phyloP scores from a whole-genome alignment of 2,797 vertebrate species.

The Pseudochromis fuscus region DNA sequence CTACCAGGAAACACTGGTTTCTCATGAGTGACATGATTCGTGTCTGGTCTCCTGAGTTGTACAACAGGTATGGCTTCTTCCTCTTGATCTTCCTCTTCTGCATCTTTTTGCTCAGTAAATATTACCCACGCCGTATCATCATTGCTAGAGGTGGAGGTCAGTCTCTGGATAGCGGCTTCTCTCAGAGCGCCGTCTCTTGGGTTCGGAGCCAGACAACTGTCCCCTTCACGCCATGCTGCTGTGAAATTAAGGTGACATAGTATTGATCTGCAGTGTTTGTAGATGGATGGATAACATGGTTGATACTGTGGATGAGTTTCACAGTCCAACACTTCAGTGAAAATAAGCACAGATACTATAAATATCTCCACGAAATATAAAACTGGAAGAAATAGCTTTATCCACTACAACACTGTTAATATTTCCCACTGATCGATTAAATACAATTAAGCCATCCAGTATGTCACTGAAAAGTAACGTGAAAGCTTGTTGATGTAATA shows the following conservation, averaged over 20 bases:
- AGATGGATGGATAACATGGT: not conserved
- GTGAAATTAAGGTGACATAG: not conserved
- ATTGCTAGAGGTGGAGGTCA: constrained; percentile 75
- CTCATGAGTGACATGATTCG: constrained; percentile 76
- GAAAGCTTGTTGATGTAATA: not conserved
- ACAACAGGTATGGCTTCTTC: constrained; percentile 80
- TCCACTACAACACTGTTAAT: not conserved
- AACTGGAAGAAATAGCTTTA: not conserved
- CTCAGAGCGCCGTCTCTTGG: constrained; percentile 77
- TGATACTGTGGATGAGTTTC: not conserved
- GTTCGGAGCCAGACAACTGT: constrained; percentile 83
- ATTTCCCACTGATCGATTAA: too few relatives aligned
- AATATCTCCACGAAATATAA: not conserved
- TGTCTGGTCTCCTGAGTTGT: constrained; percentile 75
- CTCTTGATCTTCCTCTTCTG: constrained; percentile 40
- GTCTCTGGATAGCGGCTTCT: constrained; percentile 83
- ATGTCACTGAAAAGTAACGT: not conserved
- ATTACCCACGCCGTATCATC: constrained; percentile 78
- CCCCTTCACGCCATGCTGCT: constrained; percentile 75
- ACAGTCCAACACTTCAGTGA: not conserved
- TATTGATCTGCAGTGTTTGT: not conserved
- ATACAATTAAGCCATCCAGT: too few relatives aligned
- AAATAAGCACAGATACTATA: not conserved
- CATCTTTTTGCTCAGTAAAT: constrained; percentile 62
- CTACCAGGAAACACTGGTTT: constrained; percentile 90